Evolutionary conservation across 2,113 vertebrate species (phyloP).

Genomic region (Tetraodon nigroviridis): DNA sequence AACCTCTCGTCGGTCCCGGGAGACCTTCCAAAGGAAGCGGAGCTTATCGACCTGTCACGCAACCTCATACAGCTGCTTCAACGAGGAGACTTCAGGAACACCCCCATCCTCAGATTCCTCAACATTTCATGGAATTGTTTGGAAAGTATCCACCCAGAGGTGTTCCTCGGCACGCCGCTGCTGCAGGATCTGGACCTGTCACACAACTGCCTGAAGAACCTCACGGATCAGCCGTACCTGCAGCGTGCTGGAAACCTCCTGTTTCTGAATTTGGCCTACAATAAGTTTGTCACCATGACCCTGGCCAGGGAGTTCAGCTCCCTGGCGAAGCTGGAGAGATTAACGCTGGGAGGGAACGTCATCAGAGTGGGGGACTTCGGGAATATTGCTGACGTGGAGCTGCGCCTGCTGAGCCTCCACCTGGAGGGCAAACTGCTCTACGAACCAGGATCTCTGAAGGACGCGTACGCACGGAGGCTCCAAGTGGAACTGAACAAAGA

Average conservation of each 20-base stretch:
- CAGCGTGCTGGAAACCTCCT: constrained; percentile 56
- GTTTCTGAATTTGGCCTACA: constrained; percentile 80
- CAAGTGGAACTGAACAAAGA: constrained; percentile 52
- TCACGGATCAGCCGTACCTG: constrained; percentile 64
- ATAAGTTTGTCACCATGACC: constrained; percentile 72
- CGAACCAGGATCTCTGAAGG: constrained; percentile 67
- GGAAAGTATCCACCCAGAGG: constrained; percentile 57
- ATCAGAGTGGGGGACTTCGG: constrained; percentile 70
- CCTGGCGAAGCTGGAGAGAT: constrained; percentile 70
- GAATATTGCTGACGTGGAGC: constrained; percentile 59
- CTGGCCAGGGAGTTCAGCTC: constrained; percentile 75
- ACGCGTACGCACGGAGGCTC: constrained; percentile 68
- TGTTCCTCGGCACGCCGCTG: constrained; percentile 74
- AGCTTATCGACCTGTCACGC: constrained; percentile 74
- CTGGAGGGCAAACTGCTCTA: constrained; percentile 65
- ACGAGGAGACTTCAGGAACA: constrained; percentile 63
- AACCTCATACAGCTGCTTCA: constrained; percentile 76
- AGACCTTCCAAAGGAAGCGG: constrained; percentile 35
- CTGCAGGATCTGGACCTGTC: constrained; percentile 82
- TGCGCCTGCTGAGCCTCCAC: constrained; percentile 71
- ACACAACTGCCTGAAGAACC: constrained; percentile 76
- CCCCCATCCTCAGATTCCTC: constrained; percentile 70
- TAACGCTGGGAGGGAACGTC: constrained; percentile 74
- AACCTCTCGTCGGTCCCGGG: constrained; percentile 63
- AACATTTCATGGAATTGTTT: constrained; percentile 81